These are phyloP conservation scores for Jacana jacana DNA, from an alignment of 2,113 vertebrate species.

Conservation along the genomic window DNA sequence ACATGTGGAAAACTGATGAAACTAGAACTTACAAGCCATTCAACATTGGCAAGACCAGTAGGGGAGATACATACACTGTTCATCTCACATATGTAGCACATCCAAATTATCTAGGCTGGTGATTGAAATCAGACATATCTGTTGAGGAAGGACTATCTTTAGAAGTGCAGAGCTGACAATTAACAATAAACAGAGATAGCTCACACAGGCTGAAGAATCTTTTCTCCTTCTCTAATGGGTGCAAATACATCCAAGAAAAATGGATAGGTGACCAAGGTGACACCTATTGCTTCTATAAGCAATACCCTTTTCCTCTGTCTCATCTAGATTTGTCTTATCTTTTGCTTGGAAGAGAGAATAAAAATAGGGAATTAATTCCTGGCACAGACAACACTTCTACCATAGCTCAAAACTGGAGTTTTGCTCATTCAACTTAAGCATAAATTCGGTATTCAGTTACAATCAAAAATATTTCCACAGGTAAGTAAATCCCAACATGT, in stretches of 20 bases:
- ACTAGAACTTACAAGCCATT: neutral
- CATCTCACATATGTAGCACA: neutral
- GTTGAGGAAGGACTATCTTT: neutral
- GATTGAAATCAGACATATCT: neutral
- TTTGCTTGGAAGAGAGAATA: neutral
- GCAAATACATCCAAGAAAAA: neutral
- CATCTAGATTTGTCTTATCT: neutral
- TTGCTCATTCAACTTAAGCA: neutral
- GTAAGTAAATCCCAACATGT: neutral
- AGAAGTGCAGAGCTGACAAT: neutral
- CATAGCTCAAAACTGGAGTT: neutral
- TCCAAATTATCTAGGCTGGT: neutral
- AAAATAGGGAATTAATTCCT: neutral
- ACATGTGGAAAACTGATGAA: neutral
- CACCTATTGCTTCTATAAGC: neutral
- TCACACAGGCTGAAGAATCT: neutral
- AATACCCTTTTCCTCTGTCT: neutral
- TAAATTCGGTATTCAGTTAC: neutral
- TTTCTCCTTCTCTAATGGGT: neutral
- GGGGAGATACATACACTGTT: neutral
- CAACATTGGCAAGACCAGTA: neutral
- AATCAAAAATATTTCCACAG: neutral
- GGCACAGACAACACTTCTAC: neutral
- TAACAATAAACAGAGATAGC: neutral
- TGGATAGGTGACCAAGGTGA: neutral